Percentiles rank a stretch among this genome's conserved stretches.
phyloP scores from a whole-genome alignment of 2,888 invertebrate species.

The Tenthredo distinguenda region DNA sequence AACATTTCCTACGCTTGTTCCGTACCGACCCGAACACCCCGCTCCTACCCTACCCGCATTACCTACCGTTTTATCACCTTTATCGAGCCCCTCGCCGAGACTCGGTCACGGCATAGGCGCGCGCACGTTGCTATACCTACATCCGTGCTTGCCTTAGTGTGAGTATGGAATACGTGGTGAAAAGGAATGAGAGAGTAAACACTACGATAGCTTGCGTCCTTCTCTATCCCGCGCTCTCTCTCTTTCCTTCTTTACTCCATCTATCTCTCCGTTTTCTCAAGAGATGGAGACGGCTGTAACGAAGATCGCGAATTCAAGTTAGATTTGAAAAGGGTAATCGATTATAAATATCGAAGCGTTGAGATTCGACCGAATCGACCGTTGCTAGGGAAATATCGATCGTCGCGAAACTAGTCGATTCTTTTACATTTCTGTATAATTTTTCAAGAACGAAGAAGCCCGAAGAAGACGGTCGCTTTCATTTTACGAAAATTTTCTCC shows the following conservation, averaged over 20 bases:
- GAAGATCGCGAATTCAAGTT: neutral
- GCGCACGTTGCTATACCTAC: neutral
- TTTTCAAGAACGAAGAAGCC: too few relatives aligned
- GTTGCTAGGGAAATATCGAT: neutral
- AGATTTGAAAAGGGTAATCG: neutral
- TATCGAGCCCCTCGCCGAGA: neutral
- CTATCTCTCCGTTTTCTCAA: neutral
- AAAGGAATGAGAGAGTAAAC: neutral
- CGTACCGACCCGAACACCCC: neutral
- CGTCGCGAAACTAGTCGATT: neutral
- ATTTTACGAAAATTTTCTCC: too few relatives aligned
- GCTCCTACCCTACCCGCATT: neutral
- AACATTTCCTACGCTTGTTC: neutral
- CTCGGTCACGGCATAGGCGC: neutral
- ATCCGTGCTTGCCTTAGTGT: neutral
- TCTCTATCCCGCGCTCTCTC: neutral
- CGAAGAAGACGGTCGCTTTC: too few relatives aligned
- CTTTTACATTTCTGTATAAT: too few relatives aligned
- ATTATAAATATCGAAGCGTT: neutral
- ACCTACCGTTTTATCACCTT: constrained; percentile 27
- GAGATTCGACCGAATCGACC: neutral
- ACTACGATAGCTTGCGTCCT: neutral
- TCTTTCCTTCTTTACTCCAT: neutral
- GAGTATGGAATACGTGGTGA: neutral
- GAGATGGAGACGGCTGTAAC: neutral